Conservation (phyloP, 1,140 invertebrate species). For the Drosophila elegans region DNA sequence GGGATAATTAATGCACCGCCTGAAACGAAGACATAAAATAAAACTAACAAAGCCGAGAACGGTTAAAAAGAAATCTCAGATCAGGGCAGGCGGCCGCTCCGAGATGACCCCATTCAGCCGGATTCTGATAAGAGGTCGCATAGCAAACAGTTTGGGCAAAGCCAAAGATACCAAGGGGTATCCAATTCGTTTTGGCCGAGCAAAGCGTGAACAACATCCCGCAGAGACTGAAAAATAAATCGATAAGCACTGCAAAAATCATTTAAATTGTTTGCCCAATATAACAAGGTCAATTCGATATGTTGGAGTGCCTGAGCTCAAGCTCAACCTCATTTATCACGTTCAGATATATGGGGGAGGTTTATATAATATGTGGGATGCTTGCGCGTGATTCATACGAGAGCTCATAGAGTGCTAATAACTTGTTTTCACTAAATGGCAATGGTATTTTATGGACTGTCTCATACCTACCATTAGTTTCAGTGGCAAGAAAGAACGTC, state of each 20-base stretch:
- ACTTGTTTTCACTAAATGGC: slow-evolving; percentile 31
- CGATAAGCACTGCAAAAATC: slow-evolving; percentile 12
- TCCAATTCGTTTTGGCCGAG: background rate
- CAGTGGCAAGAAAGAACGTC: slow-evolving; percentile 1
- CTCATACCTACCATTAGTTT: slow-evolving; percentile 9
- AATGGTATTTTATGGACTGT: slow-evolving; percentile 4
- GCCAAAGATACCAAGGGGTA: background rate
- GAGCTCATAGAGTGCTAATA: slow-evolving; percentile 15
- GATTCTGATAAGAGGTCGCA: slow-evolving; percentile 44
- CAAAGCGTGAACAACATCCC: slow-evolving; percentile 12
- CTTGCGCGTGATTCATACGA: slow-evolving; percentile 27
- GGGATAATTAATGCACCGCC: slow-evolving; percentile 63
- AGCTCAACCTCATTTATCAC: slow-evolving; percentile 45
- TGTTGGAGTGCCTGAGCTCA: slow-evolving; percentile 26
- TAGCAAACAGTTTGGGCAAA: slow-evolving; percentile 4
- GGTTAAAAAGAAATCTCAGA: slow-evolving; percentile 64
- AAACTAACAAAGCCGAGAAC: slow-evolving; percentile 40
- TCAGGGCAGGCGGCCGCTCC: slow-evolving; percentile 5
- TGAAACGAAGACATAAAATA: slow-evolving; percentile 53
- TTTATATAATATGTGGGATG: slow-evolving; percentile 46
- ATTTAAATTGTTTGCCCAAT: slow-evolving; percentile 12
- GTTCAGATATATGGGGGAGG: slow-evolving; percentile 33
- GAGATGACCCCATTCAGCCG: slow-evolving; percentile 51
- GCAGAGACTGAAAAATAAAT: slow-evolving; percentile 9
- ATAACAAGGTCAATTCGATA: slow-evolving; percentile 45